These are phyloP conservation scores for Melipona bicolor DNA, from an alignment of 2,888 invertebrate genomes.

Conservation along the genomic window DNA sequence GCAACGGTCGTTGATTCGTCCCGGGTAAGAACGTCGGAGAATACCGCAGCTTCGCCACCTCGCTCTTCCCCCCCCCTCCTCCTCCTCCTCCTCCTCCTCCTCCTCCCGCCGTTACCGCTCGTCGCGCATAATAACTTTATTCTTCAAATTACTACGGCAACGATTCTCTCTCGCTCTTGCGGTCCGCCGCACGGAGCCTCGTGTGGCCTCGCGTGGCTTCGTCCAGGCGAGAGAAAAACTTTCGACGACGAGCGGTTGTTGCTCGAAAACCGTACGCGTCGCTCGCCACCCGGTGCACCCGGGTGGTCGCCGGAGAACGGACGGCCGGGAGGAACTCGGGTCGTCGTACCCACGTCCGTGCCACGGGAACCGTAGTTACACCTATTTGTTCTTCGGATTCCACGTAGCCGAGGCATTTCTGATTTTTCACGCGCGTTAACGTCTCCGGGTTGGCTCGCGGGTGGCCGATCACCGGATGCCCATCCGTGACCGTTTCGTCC, in stretches of 20 bases:
- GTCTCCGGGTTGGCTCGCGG: constrained; percentile 51
- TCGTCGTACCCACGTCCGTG: constrained; percentile 44
- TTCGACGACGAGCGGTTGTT: not conserved
- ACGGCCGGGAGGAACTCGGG: constrained; percentile 22
- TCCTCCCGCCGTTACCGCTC: too few species aligned
- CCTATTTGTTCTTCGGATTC: constrained; percentile 73
- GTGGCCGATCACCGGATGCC: constrained; percentile 63
- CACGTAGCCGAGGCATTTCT: constrained; percentile 76
- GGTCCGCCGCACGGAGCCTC: not conserved
- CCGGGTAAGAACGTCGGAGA: constrained; percentile 14
- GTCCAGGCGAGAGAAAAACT: constrained; percentile 7
- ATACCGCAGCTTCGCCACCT: not conserved
- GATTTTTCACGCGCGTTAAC: constrained; percentile 80
- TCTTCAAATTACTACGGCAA: not conserved
- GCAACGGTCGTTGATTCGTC: constrained; percentile 58
- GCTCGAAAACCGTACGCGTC: not conserved
- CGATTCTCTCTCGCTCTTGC: not conserved
- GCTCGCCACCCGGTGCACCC: constrained; percentile 1
- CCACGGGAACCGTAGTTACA: constrained; percentile 60
- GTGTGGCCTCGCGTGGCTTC: not conserved
- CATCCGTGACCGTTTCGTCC: constrained; percentile 47
- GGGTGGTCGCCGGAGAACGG: constrained; percentile 39
- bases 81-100: too few species aligned
- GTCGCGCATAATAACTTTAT: constrained; percentile 14
- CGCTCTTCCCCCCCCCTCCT: not conserved